Percentiles rank a stretch among this genome's conserved stretches.
phyloP scores from a whole-genome alignment of 2,888 invertebrate species.

The Amiota minor region DNA sequence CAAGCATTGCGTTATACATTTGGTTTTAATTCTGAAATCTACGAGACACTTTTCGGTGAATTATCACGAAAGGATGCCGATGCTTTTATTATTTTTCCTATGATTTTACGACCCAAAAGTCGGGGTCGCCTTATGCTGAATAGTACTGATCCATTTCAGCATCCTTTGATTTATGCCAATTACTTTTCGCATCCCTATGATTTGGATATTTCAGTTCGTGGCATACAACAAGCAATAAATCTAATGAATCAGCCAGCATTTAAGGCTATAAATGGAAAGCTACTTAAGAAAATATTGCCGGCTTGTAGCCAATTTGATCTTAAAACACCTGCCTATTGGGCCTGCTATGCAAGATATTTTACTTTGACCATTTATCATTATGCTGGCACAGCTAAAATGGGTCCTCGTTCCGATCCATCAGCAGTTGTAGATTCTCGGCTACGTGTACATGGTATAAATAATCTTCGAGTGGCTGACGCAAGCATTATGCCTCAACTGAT shows the following conservation, averaged over 20 bases:
- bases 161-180: conserved; percentile 81
- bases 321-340: conserved; percentile 78
- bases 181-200: conserved; percentile 80
- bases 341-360: conserved; percentile 78
- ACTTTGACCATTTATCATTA: conserved; percentile 80
- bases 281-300: conserved; percentile 77
- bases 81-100: conserved; percentile 77
- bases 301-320: conserved; percentile 76
- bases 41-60: conserved; percentile 73
- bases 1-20: conserved; percentile 73
- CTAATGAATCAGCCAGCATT: conserved; percentile 75
- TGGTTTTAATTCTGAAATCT: conserved; percentile 74
- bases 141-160: conserved; percentile 78
- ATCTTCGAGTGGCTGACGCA: conserved; percentile 76
- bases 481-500: conserved; percentile 76
- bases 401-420: conserved; percentile 76
- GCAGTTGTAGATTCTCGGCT: conserved; percentile 80
- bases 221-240: conserved; percentile 76
- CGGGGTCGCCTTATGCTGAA: conserved; percentile 80
- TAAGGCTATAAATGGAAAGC: conserved; percentile 74
- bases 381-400: conserved; percentile 80
- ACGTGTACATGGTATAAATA: conserved; percentile 74
- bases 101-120: conserved; percentile 81
- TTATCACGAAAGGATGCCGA: conserved; percentile 69
- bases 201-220: conserved; percentile 77